Percentiles rank a stretch among this genome's conserved stretches.
Conservation (phyloP, 2,888 invertebrate genomes). For the Nomada fucata region DNA sequence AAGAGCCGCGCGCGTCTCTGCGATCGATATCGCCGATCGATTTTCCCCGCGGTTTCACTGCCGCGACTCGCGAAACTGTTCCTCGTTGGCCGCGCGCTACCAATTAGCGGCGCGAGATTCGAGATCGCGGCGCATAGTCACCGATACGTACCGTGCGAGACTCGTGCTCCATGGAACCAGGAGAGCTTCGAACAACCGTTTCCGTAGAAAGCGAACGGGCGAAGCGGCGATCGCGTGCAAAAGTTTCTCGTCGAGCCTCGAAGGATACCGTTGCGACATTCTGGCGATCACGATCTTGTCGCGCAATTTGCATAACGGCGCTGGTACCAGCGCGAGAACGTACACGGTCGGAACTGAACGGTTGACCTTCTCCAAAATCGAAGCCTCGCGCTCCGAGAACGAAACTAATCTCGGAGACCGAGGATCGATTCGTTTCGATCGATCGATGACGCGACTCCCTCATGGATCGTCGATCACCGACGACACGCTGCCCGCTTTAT, state of each 20-base stretch:
- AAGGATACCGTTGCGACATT: constrained; percentile 66
- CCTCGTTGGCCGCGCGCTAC: no score
- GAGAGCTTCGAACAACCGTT: no score
- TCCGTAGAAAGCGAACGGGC: no score
- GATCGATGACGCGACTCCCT: constrained; percentile 36
- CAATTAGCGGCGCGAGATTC: no score
- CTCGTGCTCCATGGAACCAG: no score
- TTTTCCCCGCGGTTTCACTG: constrained; percentile 2
- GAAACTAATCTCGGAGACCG: not conserved
- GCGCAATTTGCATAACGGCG: constrained; percentile 59
- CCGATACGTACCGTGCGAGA: no score
- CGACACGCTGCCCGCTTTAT: no score
- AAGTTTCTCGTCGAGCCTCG: constrained; percentile 39
- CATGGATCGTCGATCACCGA: no score
- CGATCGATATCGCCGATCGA: constrained; percentile 57
- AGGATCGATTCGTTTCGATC: constrained; percentile 50
- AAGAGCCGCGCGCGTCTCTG: constrained; percentile 16
- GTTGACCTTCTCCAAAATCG: constrained; percentile 38
- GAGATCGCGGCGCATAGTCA: no score
- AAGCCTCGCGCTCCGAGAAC: no score
- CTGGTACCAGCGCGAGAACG: not conserved
- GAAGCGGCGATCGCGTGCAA: no score
- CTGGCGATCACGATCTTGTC: constrained; percentile 56
- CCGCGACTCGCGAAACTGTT: not conserved
- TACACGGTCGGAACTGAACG: not conserved